Conservation (phyloP, 2,113 vertebrate species). For the Anarhynchus alexandrinus region DNA sequence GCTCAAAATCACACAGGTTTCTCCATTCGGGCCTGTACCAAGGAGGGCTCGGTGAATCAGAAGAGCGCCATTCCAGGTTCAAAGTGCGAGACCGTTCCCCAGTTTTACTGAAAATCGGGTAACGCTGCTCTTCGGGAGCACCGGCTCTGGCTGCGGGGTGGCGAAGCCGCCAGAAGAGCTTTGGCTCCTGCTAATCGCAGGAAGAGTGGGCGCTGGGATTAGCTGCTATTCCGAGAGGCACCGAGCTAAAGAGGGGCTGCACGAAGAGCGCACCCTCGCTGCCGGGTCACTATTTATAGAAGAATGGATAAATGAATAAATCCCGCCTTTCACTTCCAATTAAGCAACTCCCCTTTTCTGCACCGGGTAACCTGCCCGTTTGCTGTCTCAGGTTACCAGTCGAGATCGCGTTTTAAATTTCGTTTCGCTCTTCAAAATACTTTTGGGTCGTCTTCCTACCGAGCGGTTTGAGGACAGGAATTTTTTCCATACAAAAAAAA, state of each 20-base stretch:
- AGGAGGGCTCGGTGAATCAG: background rate
- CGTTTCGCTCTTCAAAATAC: background rate
- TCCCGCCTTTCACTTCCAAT: background rate
- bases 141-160: background rate
- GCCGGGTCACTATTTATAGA: background rate
- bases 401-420: background rate
- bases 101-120: background rate
- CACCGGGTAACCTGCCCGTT: fast-evolving
- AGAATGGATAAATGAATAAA: background rate
- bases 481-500: no score
- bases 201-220: background rate
- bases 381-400: no score
- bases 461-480: background rate
- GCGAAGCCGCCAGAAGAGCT: background rate
- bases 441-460: background rate
- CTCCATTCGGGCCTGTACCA: background rate
- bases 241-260: background rate
- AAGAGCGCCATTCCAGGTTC: no score
- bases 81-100: fast-evolving
- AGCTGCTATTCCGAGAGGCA: background rate
- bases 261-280: background rate
- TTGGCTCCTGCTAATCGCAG: background rate
- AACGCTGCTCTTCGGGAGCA: background rate
- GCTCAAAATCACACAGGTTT: background rate
- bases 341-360: background rate